These are phyloP conservation scores for Linnaemya tessellans DNA, from an alignment of 2,888 invertebrate genomes.

Conservation along the genomic window DNA sequence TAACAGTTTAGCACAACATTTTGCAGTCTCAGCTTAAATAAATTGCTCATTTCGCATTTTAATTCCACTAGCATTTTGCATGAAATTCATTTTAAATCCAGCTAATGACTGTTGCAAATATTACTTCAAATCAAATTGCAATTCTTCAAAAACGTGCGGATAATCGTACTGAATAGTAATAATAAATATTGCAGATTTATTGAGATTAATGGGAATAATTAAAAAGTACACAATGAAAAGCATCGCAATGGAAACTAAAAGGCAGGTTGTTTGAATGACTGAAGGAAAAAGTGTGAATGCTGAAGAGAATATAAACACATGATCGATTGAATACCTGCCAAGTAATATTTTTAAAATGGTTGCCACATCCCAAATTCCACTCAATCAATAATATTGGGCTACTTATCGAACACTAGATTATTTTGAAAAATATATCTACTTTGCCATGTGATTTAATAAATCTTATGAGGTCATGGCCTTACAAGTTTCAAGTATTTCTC, in stretches of 20 bases:
- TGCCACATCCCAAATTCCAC: not conserved
- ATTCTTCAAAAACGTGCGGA: slow-evolving; percentile 27
- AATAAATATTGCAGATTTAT: slow-evolving; percentile 34
- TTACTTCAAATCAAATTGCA: slow-evolving; percentile 49
- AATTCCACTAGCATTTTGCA: not conserved
- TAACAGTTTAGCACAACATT: not conserved
- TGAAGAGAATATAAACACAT: not conserved
- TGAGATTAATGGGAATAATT: slow-evolving; percentile 55
- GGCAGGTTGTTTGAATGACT: not conserved
- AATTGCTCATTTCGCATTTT: not conserved
- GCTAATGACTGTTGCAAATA: slow-evolving; percentile 37
- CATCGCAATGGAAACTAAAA: not conserved
- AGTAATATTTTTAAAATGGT: not conserved
- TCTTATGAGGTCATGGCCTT: no score
- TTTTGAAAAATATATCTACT: no score
- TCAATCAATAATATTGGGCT: no score
- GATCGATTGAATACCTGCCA: not conserved
- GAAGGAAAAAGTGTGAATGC: not conserved
- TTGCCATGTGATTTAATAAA: no score
- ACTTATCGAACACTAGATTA: no score
- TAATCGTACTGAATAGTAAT: slow-evolving; percentile 21
- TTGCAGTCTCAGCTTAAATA: not conserved
- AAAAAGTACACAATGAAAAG: slow-evolving; percentile 12
- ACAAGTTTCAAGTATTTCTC: no score
- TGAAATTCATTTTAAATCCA: not conserved